Base-by-base conservation (phyloP, 2,113 vertebrate genomes). In the Rhinolophus ferrumequinum region DNA sequence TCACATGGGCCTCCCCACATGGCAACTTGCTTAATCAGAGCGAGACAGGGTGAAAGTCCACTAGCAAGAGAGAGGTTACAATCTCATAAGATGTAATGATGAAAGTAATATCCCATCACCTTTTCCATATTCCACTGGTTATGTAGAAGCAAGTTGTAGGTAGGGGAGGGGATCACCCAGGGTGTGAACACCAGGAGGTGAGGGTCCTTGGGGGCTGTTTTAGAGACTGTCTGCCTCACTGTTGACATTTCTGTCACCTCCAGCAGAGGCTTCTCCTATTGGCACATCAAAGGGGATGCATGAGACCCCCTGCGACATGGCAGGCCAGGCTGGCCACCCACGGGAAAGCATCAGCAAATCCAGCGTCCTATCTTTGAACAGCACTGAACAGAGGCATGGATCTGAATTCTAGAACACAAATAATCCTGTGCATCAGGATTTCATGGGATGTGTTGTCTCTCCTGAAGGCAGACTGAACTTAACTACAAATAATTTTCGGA, bases 161-260 rank as follows among this genome's bases (percentile, higher is more conserved):
- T 35, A 4, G 14, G 35, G 33, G 18, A 52, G 41, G 38, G 70
- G n/a, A 38, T 50, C 47, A 19, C 19, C 47, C 8, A 18, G 35
- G 35, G 44, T 3, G 24, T 8, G 8, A 21, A 22, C 4, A 30
- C 24, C 12, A 0, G 35, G 41, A 35, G 0, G 7, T 52, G 35
- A 47, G 52, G 35, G 33, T 3, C 4, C 0, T 60, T 5, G 44
- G 18, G 72, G 5, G 26, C 16, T n/a, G 0, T 38, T n/a, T 60
- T 11, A 13, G 28, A 24, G 50, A 30, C 26, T 30, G 13, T 15
- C 30, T 19, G 14, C 52, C 41, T 52, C 24, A 8, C 4, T 11
- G 69, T 11, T 12, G 24, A 56, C 47, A 15, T 12, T 3, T 24
- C 35, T n/a, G 35, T 14, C 44, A n/a, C 15, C n/a, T 38, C 41